Percentiles rank a stretch among this genome's conserved stretches.
Evolutionary conservation across 2,888 invertebrate genomes (phyloP).

Genomic region (Hydroisotoma schaefferi): DNA sequence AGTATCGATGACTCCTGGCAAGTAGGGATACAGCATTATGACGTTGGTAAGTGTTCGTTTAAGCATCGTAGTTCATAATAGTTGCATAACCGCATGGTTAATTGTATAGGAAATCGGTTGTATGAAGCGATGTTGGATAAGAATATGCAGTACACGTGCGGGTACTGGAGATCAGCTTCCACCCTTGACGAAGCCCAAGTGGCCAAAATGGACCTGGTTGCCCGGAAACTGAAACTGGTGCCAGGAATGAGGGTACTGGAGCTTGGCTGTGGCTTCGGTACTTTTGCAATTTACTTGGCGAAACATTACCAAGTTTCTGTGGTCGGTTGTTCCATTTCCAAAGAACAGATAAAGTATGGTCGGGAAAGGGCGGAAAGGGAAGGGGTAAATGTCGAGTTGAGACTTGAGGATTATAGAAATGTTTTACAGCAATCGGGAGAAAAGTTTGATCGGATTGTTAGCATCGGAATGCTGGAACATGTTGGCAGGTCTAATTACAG

Average conservation of each 20-base stretch:
- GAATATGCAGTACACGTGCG: conserved; percentile 42
- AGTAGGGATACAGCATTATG: conserved; percentile 28
- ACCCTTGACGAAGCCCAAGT: conserved; percentile 34
- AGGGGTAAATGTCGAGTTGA: conserved; percentile 25
- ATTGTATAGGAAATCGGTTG: background rate
- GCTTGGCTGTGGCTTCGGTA: conserved; percentile 36
- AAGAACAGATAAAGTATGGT: conserved; percentile 27
- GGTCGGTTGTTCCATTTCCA: conserved; percentile 30
- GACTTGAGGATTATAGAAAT: conserved; percentile 31
- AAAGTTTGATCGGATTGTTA: conserved; percentile 37
- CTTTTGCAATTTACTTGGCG: conserved; percentile 28
- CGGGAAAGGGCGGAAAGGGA: conserved; percentile 5
- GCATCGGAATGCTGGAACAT: conserved; percentile 33
- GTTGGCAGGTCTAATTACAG: conserved; percentile 29
- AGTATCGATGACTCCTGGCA: conserved; percentile 22
- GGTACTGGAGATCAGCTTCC: conserved; percentile 40
- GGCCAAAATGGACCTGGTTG: conserved; percentile 36
- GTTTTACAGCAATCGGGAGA: conserved; percentile 32
- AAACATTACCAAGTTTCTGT: conserved; percentile 28
- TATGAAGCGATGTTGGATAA: conserved; percentile 31
- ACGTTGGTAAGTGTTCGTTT: conserved; percentile 26
- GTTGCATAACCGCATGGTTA: too few relatives aligned
- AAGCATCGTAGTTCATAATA: too few relatives aligned
- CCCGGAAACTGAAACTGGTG: conserved; percentile 26
- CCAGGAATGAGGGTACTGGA: conserved; percentile 39